Conservation (phyloP, 2,888 invertebrate genomes). For the Lochmaea capreae region DNA sequence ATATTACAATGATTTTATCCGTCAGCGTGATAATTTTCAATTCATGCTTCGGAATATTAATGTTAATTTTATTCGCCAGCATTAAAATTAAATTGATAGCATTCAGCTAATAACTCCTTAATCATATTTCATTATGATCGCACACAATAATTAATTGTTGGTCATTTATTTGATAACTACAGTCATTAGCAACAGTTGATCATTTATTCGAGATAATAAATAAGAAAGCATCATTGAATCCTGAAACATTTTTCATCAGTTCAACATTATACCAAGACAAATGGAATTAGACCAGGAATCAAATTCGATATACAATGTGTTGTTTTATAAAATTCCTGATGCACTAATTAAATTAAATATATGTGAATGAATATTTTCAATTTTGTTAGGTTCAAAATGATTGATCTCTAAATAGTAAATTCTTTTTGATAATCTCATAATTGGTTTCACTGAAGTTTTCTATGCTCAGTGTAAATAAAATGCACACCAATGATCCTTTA, state of each 20-base stretch:
- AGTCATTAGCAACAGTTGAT: slow-evolving; percentile 16
- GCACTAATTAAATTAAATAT: background rate
- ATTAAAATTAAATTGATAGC: slow-evolving; percentile 9
- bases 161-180: slow-evolving; percentile 21
- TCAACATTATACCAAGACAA: slow-evolving; percentile 3
- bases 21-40: background rate
- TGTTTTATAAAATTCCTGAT: background rate
- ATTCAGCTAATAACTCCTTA: slow-evolving; percentile 10
- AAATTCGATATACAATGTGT: background rate
- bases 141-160: slow-evolving; percentile 17
- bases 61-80: slow-evolving; percentile 7
- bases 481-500: too few relatives aligned
- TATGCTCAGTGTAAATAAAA: too few relatives aligned
- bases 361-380: background rate
- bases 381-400: too few relatives aligned
- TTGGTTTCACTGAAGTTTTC: too few relatives aligned
- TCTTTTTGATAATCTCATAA: too few relatives aligned
- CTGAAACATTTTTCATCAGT: slow-evolving; percentile 17
- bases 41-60: background rate
- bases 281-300: slow-evolving; percentile 1
- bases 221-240: slow-evolving; percentile 14
- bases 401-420: too few relatives aligned
- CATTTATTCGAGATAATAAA: slow-evolving; percentile 24
- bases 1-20: background rate
- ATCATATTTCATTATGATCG: slow-evolving; percentile 13